Base-by-base conservation (phyloP, 2,113 vertebrate genomes). In the Stigmatopora nigra region DNA sequence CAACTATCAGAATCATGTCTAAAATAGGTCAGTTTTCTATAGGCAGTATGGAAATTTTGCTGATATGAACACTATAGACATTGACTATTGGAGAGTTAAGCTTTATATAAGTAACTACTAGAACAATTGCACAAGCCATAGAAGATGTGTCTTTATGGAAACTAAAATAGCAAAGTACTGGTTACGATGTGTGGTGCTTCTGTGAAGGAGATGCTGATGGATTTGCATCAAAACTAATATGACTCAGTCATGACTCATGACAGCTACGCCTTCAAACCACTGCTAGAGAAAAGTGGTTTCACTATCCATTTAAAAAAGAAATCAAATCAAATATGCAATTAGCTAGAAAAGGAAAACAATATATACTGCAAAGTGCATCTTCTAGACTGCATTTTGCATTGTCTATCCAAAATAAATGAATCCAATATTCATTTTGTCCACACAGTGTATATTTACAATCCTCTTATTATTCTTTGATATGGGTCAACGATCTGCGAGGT, bases 191-290 rank as follows among this genome's bases (percentile, higher is more conserved):
- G 1, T 19, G 63, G 16, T 31, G 35, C 13, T 69, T 22, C 47
- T 67, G 63, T 57, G 17, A 13, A 74, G 55, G n/a, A 64, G 59
- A 64, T 65, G 61, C 6, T 15, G 5, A 51, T 52, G 52, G 17
- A 56, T 66, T 60, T 68, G 25, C 19, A 3, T 63, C 52, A 71
- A 77, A 12, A 65, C 55, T 5, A 16, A 60, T 63, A 68, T 49
- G 49, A 79, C 52, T 76, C 68, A 80, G 55, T 46, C 17, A 17
- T 62, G 64, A 82, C 52, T 76, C 65, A 70, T 19, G 19, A 45
- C 58, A 12, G 25, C 25, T 15, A 45, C 51, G 48, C 0, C 16
- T 45, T n/a, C 36, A 70, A 53, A 72, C 68, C 46, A 22, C n/a
- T 49, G 9, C 58, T 58, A 2, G 15, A 45, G n/a, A n/a, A 10